Evolutionary conservation across 2,113 vertebrate genomes (phyloP).

Genomic region (Labrus mixtus): DNA sequence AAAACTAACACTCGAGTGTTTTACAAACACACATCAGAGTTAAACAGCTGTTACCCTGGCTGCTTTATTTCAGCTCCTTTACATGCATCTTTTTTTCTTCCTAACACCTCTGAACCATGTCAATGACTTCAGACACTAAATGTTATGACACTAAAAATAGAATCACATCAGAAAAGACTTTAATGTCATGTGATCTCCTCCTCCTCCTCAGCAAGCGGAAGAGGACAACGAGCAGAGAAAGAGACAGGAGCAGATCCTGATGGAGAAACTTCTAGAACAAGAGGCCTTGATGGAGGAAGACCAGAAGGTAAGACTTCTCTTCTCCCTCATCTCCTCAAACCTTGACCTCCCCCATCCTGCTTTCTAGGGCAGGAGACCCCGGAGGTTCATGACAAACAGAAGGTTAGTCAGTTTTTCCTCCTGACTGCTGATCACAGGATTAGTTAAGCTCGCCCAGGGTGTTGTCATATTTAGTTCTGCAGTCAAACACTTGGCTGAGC

Average conservation of each 20-base stretch:
- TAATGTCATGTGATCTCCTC: not conserved
- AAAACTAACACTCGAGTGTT: not conserved
- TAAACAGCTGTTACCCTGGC: not conserved
- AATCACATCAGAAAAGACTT: not conserved
- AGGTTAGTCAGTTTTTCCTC: slow-evolving; percentile 32
- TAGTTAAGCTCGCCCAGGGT: slow-evolving; percentile 33
- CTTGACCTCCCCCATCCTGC: not conserved
- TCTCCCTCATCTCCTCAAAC: no score
- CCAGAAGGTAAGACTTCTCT: slow-evolving; percentile 85
- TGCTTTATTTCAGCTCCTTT: not conserved
- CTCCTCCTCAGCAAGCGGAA: slow-evolving; percentile 88
- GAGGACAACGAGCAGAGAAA: slow-evolving; percentile 93
- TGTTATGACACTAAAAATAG: no score
- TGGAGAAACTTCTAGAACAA: slow-evolving; percentile 95
- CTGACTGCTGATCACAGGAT: slow-evolving; percentile 54
- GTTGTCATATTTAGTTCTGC: slow-evolving; percentile 27
- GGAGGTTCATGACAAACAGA: slow-evolving; percentile 20
- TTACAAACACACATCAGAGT: not conserved
- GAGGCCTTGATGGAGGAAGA: slow-evolving; percentile 92
- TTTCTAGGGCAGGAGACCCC: slow-evolving; percentile 19
- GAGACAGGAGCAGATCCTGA: slow-evolving; percentile 93
- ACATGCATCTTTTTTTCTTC: not conserved
- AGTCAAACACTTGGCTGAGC: slow-evolving; percentile 49
- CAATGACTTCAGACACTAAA: not conserved
- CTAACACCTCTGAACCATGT: not conserved